These are phyloP conservation scores for Pseudomyrmex gracilis DNA, from an alignment of 1,140 invertebrate genomes.

Conservation along the genomic window DNA sequence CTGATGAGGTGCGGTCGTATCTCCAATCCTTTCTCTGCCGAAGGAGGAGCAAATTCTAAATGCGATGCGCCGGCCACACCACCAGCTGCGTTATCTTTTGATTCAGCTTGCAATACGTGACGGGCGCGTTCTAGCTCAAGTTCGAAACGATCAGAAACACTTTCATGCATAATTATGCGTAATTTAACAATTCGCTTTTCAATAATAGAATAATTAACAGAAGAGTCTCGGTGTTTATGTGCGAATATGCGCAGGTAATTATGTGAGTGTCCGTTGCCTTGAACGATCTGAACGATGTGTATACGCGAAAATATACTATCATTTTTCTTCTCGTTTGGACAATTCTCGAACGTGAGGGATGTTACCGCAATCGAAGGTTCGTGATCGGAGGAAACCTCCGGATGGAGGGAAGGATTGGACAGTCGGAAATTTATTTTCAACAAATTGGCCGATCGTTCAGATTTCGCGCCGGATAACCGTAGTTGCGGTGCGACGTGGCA, in stretches of 20 bases:
- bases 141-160: neutral
- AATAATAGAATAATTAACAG: no score
- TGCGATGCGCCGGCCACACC: neutral
- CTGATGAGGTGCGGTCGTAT: neutral
- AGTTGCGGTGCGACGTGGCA: constrained; percentile 29
- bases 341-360: constrained; percentile 22
- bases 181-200: neutral
- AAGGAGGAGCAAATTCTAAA: neutral
- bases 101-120: no score
- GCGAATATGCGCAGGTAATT: neutral
- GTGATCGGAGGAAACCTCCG: constrained; percentile 48
- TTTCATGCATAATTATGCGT: neutral
- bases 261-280: constrained; percentile 21
- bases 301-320: neutral
- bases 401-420: constrained; percentile 6
- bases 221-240: neutral
- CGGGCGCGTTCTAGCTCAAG: no score
- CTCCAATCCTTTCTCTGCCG: neutral
- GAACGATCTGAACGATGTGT: constrained; percentile 17
- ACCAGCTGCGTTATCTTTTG: no score
- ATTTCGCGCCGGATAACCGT: constrained; percentile 60
- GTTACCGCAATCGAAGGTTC: constrained; percentile 40
- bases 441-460: constrained; percentile 57
- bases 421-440: constrained; percentile 61
- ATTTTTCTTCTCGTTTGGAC: constrained; percentile 14